A percentile compares a stretch with the other conserved stretches of the same genome.
Evolutionary conservation across 1,140 invertebrate genomes (phyloP).

Genomic region (Parasteatoda tepidariorum): DNA sequence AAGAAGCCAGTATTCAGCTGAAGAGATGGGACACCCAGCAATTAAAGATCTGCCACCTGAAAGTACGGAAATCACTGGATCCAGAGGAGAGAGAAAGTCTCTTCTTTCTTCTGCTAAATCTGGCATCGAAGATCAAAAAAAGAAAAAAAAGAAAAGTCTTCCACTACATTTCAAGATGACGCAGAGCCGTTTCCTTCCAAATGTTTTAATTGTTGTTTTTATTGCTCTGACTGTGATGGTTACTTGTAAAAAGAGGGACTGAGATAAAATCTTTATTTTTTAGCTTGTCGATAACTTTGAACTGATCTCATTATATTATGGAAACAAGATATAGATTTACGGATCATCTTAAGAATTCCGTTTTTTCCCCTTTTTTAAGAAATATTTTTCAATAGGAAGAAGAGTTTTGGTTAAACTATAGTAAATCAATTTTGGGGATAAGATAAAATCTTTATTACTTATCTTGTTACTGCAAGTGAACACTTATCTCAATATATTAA

Average conservation of each 20-base stretch:
- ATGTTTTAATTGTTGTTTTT: slow-evolving; percentile 58
- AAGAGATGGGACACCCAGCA: slow-evolving; percentile 33
- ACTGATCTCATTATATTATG: too few species aligned
- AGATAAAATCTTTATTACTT: too few species aligned
- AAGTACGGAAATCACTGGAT: slow-evolving; percentile 25
- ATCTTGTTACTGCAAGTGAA: too few species aligned
- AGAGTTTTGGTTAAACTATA: too few species aligned
- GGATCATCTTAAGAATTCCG: too few species aligned
- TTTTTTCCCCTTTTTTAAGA: too few species aligned
- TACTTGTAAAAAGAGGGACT: not conserved
- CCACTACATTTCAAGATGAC: slow-evolving; percentile 10
- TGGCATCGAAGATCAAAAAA: slow-evolving; percentile 7
- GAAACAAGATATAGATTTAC: too few species aligned
- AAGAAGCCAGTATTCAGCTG: slow-evolving; percentile 16
- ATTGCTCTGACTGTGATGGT: not conserved
- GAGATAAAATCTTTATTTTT: slow-evolving; percentile 17
- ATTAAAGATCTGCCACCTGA: slow-evolving; percentile 22
- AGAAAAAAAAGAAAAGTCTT: not conserved
- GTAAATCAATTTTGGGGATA: too few species aligned
- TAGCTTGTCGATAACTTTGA: too few species aligned
- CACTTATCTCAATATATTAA: too few species aligned
- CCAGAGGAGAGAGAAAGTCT: not conserved
- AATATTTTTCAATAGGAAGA: too few species aligned
- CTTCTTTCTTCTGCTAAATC: not conserved
- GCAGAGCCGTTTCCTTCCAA: slow-evolving; percentile 5